Evolutionary conservation across 35 echinoderm and acorn worm genomes (phyloP).

Genomic region (Apostichopus japonicus): DNA sequence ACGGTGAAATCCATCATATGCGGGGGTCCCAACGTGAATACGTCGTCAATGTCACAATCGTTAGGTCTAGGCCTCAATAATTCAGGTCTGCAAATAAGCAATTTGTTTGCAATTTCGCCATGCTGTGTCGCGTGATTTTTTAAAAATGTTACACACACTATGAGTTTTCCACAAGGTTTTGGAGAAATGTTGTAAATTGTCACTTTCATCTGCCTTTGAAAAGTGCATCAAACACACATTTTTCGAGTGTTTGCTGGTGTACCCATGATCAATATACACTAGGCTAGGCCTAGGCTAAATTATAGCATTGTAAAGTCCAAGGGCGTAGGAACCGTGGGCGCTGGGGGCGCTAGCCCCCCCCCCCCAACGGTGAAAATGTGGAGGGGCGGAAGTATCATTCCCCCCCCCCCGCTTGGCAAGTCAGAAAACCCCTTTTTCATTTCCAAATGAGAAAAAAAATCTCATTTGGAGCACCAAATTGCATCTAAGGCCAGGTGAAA

Average conservation of each 20-base stretch:
- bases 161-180: constrained; percentile 22
- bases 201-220: not conserved
- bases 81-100: constrained; percentile 7
- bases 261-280: too few species aligned
- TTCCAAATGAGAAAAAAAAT: too few species aligned
- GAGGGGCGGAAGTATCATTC: too few species aligned
- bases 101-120: constrained; percentile 25
- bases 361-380: too few species aligned
- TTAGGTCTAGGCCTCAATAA: not conserved
- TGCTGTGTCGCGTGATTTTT: constrained; percentile 3
- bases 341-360: too few species aligned
- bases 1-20: constrained; percentile 33
- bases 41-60: not conserved
- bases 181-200: not conserved
- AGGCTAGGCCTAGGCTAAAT: too few species aligned
- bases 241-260: not conserved
- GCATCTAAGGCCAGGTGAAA: too few species aligned
- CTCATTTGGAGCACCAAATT: too few species aligned
- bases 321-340: too few species aligned
- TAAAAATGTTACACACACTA: not conserved
- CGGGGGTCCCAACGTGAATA: not conserved
- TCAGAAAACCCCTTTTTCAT: too few species aligned
- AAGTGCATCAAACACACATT: constrained; percentile 14
- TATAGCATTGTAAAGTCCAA: too few species aligned
- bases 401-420: too few species aligned